Evolutionary conservation across 2,888 invertebrate genomes (phyloP), one percentile per base, ranked within the genome.

Genomic region (Dryobota labecula): DNA sequence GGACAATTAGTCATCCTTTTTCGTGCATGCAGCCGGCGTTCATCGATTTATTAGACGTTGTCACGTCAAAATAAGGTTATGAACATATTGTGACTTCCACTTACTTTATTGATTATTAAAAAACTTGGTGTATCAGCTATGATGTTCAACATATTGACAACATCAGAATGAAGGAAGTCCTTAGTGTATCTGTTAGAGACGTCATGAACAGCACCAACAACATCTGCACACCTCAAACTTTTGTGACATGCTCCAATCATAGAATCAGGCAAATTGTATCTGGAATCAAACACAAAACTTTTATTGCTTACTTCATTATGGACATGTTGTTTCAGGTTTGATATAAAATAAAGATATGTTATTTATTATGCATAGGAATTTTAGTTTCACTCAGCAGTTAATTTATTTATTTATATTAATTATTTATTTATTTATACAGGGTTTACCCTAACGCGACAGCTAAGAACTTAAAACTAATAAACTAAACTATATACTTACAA

Each of bases 21-120:
- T n/a, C n/a, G n/a, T n/a, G n/a, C n/a, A n/a, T n/a, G n/a, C n/a
- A n/a, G n/a, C n/a, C n/a, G n/a, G n/a, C n/a, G n/a, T n/a, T n/a
- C n/a, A n/a, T n/a, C n/a, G n/a, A n/a, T n/a, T n/a, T n/a, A n/a
- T n/a, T n/a, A n/a, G n/a, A n/a, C n/a, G n/a, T n/a, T n/a, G n/a
- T n/a, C n/a, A n/a, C n/a, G n/a, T n/a, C n/a, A n/a, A n/a, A n/a
- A n/a, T n/a, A n/a, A n/a, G n/a, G n/a, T n/a, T n/a, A n/a, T n/a
- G n/a, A 36, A 36, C 27, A 20, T 8, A 3, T 3, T 9, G 2
- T 2, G 0, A 3, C 1, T 45, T 27, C 30, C 15, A 89, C 94
- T 92, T 90, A 98, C 98, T 97, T 99, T 99, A 92, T 99, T 99
- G 27, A 99, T 93, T 70, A 99, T 97, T 27, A 99, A 95, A 87